These are phyloP conservation scores for Hybos culiciformis DNA, from an alignment of 2,888 invertebrate species.

Conservation along the genomic window DNA sequence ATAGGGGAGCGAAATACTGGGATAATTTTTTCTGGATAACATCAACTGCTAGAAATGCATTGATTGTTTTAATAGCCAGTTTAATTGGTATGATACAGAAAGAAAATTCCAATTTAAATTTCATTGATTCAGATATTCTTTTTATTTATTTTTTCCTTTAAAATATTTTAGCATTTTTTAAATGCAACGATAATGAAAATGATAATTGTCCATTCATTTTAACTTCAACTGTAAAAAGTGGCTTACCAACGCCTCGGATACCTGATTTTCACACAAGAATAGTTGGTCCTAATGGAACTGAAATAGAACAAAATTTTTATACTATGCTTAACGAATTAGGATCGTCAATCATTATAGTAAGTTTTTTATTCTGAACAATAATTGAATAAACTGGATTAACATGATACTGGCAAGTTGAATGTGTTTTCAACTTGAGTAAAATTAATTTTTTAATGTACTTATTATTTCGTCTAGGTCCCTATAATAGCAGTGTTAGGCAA, in stretches of 20 bases:
- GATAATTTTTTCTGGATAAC: slow-evolving; percentile 58
- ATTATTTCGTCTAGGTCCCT: no score
- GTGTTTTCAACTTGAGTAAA: no score
- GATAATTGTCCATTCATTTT: slow-evolving; percentile 49
- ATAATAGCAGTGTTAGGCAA: slow-evolving; percentile 84
- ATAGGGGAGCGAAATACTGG: slow-evolving; percentile 36
- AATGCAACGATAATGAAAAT: slow-evolving; percentile 12
- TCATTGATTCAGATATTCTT: no score
- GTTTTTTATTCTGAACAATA: no score
- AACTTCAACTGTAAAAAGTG: slow-evolving; percentile 53
- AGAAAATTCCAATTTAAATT: background rate
- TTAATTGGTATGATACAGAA: slow-evolving; percentile 52
- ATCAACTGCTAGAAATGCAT: slow-evolving; percentile 71
- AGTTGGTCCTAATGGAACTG: slow-evolving; percentile 23
- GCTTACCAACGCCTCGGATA: slow-evolving; percentile 51
- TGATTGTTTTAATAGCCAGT: slow-evolving; percentile 51
- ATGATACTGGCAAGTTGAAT: no score
- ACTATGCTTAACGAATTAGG: slow-evolving; percentile 54
- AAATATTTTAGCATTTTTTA: no score
- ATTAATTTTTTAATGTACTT: no score
- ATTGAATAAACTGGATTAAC: no score
- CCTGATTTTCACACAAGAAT: slow-evolving; percentile 57
- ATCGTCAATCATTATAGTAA: slow-evolving; percentile 68
- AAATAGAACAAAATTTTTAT: slow-evolving; percentile 22
- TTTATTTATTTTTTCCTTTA: no score